Percentiles rank a stretch among this genome's conserved stretches.
These are phyloP conservation scores for Poeciliopsis retropinna DNA, from an alignment of 2,113 vertebrate genomes.

Conservation along the genomic window DNA sequence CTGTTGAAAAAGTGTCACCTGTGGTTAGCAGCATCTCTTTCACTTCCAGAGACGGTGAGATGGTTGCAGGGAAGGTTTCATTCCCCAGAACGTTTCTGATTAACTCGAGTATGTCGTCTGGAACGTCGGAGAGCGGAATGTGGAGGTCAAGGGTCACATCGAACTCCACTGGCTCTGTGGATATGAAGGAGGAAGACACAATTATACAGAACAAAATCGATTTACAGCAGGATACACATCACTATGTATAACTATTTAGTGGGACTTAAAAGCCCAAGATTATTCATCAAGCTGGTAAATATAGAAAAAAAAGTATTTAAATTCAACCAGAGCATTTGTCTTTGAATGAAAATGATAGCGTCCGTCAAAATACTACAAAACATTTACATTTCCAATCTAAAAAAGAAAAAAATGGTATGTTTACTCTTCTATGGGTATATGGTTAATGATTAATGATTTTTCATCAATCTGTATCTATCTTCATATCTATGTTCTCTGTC, in stretches of 20 bases:
- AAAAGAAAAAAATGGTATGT: background rate
- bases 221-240: background rate
- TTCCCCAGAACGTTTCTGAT: background rate
- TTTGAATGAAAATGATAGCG: background rate
- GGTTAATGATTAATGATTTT: too few species aligned
- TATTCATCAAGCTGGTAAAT: background rate
- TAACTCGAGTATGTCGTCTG: background rate
- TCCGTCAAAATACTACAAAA: background rate
- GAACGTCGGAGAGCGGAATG: background rate
- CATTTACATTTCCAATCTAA: background rate
- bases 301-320: too few species aligned
- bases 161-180: conserved; percentile 1
- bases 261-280: background rate
- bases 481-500: background rate
- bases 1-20: background rate
- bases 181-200: background rate
- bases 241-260: too few species aligned
- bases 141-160: conserved; percentile 16
- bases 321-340: background rate
- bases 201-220: fast-evolving
- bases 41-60: background rate
- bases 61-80: fast-evolving
- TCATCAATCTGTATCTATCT: background rate
- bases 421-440: background rate
- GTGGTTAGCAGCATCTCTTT: conserved; percentile 28